Conservation (phyloP, 2,113 vertebrate species). For the Cyanoderma ruficeps region DNA sequence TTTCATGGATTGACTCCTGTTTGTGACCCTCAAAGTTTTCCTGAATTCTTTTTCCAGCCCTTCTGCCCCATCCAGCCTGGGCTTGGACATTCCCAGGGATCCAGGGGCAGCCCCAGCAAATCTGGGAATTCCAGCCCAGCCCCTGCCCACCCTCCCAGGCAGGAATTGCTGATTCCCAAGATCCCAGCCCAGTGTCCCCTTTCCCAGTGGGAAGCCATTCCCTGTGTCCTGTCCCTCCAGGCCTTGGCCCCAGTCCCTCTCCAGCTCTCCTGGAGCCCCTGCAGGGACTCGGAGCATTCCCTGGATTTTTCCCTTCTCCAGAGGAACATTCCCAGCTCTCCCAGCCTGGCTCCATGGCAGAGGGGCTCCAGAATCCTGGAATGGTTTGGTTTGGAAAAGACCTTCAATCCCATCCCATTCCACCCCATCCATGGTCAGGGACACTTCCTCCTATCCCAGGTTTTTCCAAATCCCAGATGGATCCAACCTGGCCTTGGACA, state of each 20-base stretch:
- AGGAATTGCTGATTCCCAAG: neutral
- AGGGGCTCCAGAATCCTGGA: neutral
- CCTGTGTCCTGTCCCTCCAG: neutral
- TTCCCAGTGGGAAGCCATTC: neutral
- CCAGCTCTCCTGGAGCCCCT: too few species aligned
- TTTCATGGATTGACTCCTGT: too few species aligned
- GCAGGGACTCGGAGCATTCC: neutral
- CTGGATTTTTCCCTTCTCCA: neutral
- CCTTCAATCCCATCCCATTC: neutral
- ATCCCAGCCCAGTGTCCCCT: neutral
- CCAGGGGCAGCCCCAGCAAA: too few species aligned
- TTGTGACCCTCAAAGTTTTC: too few species aligned
- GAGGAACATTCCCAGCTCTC: neutral
- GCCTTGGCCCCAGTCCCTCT: too few species aligned
- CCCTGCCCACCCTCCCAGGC: neutral
- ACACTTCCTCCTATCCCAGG: rapidly evolving
- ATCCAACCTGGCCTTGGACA: neutral
- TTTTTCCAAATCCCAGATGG: too few species aligned
- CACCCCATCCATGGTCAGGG: rapidly evolving
- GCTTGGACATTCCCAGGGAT: too few species aligned
- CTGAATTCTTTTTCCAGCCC: too few species aligned
- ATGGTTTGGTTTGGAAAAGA: rapidly evolving
- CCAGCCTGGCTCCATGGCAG: too few species aligned
- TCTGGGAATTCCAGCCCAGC: neutral
- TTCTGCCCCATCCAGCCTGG: too few species aligned